Conservation (phyloP, 2,113 vertebrate genomes). For the Calidris pygmaea region DNA sequence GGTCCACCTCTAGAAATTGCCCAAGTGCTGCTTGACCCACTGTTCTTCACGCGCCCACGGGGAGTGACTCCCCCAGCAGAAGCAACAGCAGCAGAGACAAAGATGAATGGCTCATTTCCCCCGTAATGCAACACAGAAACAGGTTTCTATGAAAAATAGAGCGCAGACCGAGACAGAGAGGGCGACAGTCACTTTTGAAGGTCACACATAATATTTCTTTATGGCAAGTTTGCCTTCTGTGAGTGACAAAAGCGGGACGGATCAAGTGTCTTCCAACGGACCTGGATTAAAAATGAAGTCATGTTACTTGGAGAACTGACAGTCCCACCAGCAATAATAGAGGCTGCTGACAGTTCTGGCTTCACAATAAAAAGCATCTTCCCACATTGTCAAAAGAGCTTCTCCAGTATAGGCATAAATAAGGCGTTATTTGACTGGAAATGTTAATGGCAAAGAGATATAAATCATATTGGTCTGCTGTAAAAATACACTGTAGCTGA, state of each 20-base stretch:
- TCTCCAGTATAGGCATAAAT: background rate
- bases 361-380: conserved; percentile 13
- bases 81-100: background rate
- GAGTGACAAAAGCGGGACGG: background rate
- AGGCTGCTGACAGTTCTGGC: conserved; percentile 26
- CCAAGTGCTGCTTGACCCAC: background rate
- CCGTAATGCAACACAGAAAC: background rate
- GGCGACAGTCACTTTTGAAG: background rate
- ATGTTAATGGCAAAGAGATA: background rate
- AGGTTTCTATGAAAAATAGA: background rate
- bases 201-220: background rate
- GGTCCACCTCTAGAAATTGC: background rate
- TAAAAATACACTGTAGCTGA: background rate
- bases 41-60: background rate
- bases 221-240: background rate
- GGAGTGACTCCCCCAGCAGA: background rate
- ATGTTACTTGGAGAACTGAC: conserved; percentile 28
- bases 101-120: background rate
- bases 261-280: conserved; percentile 13
- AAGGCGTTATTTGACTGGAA: conserved; percentile 12
- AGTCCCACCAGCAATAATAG: conserved; percentile 42
- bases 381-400: background rate
- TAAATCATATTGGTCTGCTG: background rate
- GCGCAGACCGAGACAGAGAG: background rate
- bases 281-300: conserved; percentile 42